These are phyloP conservation scores for Heliconius melpomene DNA, from an alignment of 1,140 invertebrate genomes.

Conservation along the genomic window DNA sequence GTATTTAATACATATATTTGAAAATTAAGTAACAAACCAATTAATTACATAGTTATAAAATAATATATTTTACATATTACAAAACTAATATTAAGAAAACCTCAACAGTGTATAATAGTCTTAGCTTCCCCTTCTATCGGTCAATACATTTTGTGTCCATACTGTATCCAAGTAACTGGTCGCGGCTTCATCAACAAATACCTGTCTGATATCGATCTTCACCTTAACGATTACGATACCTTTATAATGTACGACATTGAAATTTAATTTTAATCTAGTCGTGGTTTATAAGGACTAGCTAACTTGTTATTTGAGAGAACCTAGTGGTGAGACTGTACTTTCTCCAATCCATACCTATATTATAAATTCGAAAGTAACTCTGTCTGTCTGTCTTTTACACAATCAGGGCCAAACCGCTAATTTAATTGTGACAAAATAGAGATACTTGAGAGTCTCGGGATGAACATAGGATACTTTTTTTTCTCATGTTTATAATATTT, in stretches of 20 bases:
- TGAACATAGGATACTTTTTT: too few species aligned
- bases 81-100: background rate
- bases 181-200: slow-evolving; percentile 58
- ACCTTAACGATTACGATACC: slow-evolving; percentile 25
- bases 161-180: slow-evolving; percentile 59
- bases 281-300: too few species aligned
- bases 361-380: too few species aligned
- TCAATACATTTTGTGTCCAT: slow-evolving; percentile 45
- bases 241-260: slow-evolving; percentile 20
- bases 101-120: slow-evolving; percentile 19
- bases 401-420: too few species aligned
- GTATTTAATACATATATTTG: too few species aligned
- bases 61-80: background rate
- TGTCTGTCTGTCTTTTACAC: too few species aligned
- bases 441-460: too few species aligned
- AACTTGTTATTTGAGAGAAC: too few species aligned
- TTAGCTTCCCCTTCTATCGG: slow-evolving; percentile 36
- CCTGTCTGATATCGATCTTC: slow-evolving; percentile 49
- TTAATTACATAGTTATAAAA: background rate
- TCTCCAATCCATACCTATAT: too few species aligned
- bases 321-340: too few species aligned
- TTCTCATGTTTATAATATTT: too few species aligned
- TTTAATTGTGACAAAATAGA: too few species aligned
- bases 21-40: background rate
- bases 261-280: background rate